Conservation (phyloP, 2,113 vertebrate genomes). For the Apus apus region DNA sequence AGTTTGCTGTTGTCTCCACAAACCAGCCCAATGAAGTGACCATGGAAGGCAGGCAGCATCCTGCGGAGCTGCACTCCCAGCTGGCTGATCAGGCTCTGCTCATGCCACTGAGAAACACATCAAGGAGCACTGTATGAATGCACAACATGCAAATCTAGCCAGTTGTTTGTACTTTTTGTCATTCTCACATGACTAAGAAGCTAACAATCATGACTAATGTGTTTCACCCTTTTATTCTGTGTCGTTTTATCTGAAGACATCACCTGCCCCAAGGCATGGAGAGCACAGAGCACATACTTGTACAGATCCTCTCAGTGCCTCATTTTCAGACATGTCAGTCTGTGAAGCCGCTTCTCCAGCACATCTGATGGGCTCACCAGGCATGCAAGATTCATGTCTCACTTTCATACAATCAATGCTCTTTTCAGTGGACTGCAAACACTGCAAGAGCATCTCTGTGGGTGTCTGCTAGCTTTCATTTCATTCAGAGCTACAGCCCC, state of each 20-base stretch:
- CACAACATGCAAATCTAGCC: background rate
- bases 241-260: background rate
- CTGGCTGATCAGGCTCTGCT: background rate
- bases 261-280: background rate
- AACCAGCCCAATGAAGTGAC: background rate
- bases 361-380: background rate
- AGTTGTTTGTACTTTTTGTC: background rate
- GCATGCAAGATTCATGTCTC: fast-evolving
- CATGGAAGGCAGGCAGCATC: background rate
- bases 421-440: background rate
- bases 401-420: background rate
- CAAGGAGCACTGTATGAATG: background rate
- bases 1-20: background rate
- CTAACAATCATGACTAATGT: background rate
- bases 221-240: background rate
- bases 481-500: background rate
- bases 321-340: background rate
- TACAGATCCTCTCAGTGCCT: background rate
- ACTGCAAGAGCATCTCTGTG: background rate
- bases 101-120: background rate
- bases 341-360: background rate
- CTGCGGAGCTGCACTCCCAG: background rate
- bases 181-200: background rate
- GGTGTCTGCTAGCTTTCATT: background rate
- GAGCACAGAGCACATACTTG: background rate